Conservation (phyloP, 2,797 vertebrate genomes). For the Parambassis ranga region DNA sequence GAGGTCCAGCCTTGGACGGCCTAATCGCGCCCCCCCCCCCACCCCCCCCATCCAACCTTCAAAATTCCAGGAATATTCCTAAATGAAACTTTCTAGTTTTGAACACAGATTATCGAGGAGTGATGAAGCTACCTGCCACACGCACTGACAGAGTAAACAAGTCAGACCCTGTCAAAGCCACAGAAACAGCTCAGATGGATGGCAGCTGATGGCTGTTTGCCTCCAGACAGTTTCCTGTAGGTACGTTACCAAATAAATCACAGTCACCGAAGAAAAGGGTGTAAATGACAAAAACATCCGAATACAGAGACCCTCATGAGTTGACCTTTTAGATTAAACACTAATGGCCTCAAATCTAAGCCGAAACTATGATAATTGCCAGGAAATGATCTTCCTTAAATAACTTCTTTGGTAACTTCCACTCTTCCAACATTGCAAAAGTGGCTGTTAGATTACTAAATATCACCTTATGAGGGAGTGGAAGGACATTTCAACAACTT, state of each 20-base stretch:
- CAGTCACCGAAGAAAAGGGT: too few relatives aligned
- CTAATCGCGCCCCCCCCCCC: conserved; percentile 52
- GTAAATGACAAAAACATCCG: too few relatives aligned
- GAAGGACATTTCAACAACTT: conserved; percentile 36
- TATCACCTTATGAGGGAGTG: conserved; percentile 18
- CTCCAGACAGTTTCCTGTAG: conserved; percentile 50
- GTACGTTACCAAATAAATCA: conserved; percentile 20
- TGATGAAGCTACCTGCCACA: too few relatives aligned
- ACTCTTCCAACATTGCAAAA: conserved; percentile 14
- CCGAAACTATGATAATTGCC: not conserved
- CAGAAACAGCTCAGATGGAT: conserved; percentile 18
- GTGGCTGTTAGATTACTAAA: conserved; percentile 39
- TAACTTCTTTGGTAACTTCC: conserved; percentile 14
- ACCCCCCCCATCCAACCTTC: conserved; percentile 2
- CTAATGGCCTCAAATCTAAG: too few relatives aligned
- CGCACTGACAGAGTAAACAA: too few relatives aligned
- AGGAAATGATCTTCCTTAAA: not conserved
- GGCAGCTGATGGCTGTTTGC: too few relatives aligned
- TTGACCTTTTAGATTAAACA: too few relatives aligned
- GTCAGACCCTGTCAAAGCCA: not conserved
- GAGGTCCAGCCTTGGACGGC: conserved; percentile 61
- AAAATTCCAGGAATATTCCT: conserved; percentile 25
- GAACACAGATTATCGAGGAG: not conserved
- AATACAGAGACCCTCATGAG: too few relatives aligned
- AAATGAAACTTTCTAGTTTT: not conserved